Percentiles rank a stretch among this genome's conserved stretches.
These are phyloP conservation scores for Paragorgia papillata DNA, from an alignment of 92 coral and sea anemone species.

Conservation along the genomic window DNA sequence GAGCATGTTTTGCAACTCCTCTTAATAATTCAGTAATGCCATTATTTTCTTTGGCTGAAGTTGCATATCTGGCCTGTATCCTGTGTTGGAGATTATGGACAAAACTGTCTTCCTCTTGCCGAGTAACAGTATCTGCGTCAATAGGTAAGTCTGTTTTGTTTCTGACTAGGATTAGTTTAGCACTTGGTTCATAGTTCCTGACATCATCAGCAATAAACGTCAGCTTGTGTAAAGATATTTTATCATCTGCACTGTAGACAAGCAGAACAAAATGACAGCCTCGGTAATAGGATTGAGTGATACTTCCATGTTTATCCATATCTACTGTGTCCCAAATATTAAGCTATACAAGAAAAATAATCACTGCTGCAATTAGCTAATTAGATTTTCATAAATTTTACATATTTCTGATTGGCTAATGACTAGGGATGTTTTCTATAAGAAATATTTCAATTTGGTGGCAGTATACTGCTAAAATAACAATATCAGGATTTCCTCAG, in stretches of 20 bases:
- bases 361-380: not conserved
- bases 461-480: too few species aligned
- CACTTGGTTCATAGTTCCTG: conserved; percentile 60
- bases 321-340: conserved; percentile 78
- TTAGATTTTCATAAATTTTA: too few species aligned
- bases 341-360: conserved; percentile 51
- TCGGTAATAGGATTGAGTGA: conserved; percentile 72
- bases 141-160: conserved; percentile 78
- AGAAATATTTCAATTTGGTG: too few species aligned
- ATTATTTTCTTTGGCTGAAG: conserved; percentile 75
- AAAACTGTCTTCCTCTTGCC: conserved; percentile 10
- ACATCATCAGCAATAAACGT: conserved; percentile 6
- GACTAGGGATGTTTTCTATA: too few species aligned
- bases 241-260: conserved; percentile 68
- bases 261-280: conserved; percentile 70
- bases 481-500: too few species aligned
- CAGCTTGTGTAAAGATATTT: conserved; percentile 47
- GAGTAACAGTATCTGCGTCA: conserved; percentile 40
- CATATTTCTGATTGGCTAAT: too few species aligned
- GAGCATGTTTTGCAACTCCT: conserved; percentile 37
- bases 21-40: conserved; percentile 66
- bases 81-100: conserved; percentile 31
- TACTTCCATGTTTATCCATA: conserved; percentile 60
- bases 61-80: conserved; percentile 42
- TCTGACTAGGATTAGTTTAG: conserved; percentile 58